phyloP scores from a whole-genome alignment of 1,140 invertebrate species.

The Bombus superbus region DNA sequence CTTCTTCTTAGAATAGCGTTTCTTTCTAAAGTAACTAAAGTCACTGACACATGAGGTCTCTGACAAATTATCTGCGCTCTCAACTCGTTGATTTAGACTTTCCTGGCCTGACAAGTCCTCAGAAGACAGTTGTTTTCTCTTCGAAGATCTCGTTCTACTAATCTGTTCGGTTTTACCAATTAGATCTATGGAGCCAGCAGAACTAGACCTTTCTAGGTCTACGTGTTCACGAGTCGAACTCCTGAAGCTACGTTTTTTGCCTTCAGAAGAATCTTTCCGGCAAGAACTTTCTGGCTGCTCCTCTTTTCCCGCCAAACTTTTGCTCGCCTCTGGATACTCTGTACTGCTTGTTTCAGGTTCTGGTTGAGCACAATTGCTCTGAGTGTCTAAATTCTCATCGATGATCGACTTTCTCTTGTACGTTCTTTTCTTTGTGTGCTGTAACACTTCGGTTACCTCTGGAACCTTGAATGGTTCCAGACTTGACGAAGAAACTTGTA shows the following conservation, averaged over 20 bases:
- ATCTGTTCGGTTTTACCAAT: neutral
- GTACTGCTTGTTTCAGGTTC: neutral
- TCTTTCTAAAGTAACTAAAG: constrained; percentile 56
- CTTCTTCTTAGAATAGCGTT: constrained; percentile 59
- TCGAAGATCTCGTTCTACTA: constrained; percentile 28
- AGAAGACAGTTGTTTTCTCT: constrained; percentile 36
- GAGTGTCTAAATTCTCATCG: constrained; percentile 54
- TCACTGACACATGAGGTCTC: constrained; percentile 54
- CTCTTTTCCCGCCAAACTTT: neutral
- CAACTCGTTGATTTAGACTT: neutral
- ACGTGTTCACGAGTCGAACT: neutral
- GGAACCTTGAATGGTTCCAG: constrained; percentile 63
- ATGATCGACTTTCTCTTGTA: constrained; percentile 63
- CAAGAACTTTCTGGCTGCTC: neutral
- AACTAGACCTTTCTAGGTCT: constrained; percentile 46
- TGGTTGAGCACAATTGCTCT: neutral
- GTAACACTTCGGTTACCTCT: constrained; percentile 45
- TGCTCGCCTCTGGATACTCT: neutral
- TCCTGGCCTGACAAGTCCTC: constrained; percentile 35
- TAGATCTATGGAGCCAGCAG: constrained; percentile 29
- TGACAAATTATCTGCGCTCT: constrained; percentile 53
- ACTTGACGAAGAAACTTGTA: neutral
- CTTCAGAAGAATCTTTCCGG: neutral
- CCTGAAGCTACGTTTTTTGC: neutral
- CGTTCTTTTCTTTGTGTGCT: constrained; percentile 61